A percentile compares a stretch with the other conserved stretches of the same genome.
Conservation (phyloP, 1,140 invertebrate genomes). For the Streblospio benedicti region DNA sequence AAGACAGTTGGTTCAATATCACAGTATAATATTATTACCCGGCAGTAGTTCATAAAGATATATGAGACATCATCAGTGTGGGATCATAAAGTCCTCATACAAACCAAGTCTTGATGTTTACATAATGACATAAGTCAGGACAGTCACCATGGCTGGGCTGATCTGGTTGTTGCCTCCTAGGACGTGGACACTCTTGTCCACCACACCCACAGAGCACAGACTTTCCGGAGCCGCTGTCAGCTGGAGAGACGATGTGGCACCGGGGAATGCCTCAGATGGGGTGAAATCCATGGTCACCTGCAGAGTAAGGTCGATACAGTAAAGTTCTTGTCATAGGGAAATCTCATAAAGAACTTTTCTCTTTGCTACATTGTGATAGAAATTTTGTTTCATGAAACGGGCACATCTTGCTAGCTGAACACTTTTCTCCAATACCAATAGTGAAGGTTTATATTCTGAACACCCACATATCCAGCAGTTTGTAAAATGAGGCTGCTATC, state of each 20-base stretch:
- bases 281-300: slow-evolving; percentile 49
- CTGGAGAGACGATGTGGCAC: slow-evolving; percentile 47
- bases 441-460: too few relatives aligned
- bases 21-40: too few relatives aligned
- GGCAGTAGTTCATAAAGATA: too few relatives aligned
- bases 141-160: slow-evolving; percentile 30
- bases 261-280: slow-evolving; percentile 48
- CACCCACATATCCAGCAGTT: too few relatives aligned
- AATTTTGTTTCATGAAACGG: too few relatives aligned
- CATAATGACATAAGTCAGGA: neutral
- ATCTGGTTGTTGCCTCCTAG: slow-evolving; percentile 44
- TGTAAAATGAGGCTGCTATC: too few relatives aligned
- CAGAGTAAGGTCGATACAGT: neutral
- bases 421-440: too few relatives aligned
- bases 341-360: neutral
- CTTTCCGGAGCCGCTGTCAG: slow-evolving; percentile 52
- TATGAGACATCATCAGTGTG: neutral
- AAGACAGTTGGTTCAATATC: too few relatives aligned
- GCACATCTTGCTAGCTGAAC: too few relatives aligned
- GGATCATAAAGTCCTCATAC: neutral
- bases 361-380: neutral
- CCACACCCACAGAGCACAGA: slow-evolving; percentile 54
- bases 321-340: neutral
- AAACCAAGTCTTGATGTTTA: neutral
- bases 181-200: slow-evolving; percentile 55